phyloP scores from a whole-genome alignment of 2,113 vertebrate genomes.

The Centropus bengalensis region DNA sequence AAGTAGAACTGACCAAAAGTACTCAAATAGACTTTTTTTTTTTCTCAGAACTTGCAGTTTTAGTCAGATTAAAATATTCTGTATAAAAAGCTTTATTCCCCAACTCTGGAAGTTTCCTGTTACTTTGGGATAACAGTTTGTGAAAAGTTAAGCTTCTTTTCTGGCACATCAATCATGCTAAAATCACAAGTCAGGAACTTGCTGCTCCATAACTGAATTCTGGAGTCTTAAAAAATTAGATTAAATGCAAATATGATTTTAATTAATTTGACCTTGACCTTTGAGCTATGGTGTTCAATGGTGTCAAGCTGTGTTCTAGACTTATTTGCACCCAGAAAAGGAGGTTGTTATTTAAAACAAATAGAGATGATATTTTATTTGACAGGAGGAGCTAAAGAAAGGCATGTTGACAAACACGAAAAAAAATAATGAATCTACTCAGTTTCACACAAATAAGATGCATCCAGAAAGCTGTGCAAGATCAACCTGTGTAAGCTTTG shows the following conservation, averaged over 20 bases:
- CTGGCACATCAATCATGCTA: not conserved
- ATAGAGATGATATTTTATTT: slow-evolving; percentile 5
- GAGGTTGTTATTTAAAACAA: slow-evolving; percentile 16
- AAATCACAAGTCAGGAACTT: not conserved
- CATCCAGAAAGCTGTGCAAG: not conserved
- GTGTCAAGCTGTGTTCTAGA: not conserved
- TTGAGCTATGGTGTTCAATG: not conserved
- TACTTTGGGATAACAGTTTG: not conserved
- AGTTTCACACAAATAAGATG: not conserved
- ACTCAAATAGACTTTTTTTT: not conserved
- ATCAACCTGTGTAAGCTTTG: not conserved
- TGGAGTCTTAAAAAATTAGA: not conserved
- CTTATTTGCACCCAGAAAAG: not conserved
- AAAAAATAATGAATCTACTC: not conserved
- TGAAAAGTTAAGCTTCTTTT: not conserved
- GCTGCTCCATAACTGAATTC: not conserved
- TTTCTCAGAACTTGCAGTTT: not conserved
- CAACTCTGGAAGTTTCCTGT: not conserved
- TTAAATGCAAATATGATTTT: not conserved
- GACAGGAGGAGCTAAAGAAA: not conserved
- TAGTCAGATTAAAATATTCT: not conserved
- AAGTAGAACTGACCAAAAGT: not conserved
- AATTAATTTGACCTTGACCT: not conserved
- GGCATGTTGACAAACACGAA: not conserved
- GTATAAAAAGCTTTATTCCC: not conserved